These are phyloP conservation scores for Oplegnathus fasciatus DNA, from an alignment of 2,113 vertebrate species.

Conservation along the genomic window DNA sequence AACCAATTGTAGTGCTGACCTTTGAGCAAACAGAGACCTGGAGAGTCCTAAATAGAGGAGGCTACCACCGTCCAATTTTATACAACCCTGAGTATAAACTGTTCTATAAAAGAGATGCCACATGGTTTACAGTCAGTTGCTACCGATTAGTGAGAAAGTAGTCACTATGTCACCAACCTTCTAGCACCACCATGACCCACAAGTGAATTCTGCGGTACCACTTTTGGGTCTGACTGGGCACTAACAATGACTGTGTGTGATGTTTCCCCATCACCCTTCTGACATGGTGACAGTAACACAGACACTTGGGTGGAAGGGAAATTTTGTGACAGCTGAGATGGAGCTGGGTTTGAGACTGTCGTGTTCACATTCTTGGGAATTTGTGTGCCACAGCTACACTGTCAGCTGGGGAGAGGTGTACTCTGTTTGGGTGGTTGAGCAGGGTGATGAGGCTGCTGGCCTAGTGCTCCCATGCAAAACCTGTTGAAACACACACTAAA, in stretches of 20 bases:
- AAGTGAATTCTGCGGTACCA: background rate
- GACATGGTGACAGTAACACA: background rate
- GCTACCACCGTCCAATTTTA: background rate
- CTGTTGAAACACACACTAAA: background rate
- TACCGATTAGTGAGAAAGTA: background rate
- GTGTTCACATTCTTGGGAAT: background rate
- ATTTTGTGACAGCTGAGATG: background rate
- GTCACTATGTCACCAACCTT: background rate
- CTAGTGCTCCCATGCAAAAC: background rate
- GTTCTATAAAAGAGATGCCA: background rate
- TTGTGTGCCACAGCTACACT: background rate
- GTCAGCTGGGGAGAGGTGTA: background rate
- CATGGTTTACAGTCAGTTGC: background rate
- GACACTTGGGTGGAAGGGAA: background rate
- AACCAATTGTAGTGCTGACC: background rate
- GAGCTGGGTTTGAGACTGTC: background rate
- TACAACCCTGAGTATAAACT: background rate
- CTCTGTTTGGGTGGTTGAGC: background rate
- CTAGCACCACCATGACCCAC: background rate
- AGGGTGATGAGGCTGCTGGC: background rate
- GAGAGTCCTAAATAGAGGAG: background rate
- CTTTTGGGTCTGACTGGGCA: background rate
- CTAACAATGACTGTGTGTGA: conserved; percentile 3
- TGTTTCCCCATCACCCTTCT: background rate
- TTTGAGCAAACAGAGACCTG: background rate